Evolutionary conservation across 23 tunicate species (phyloP), one percentile per base, ranked within the genome.

Genomic region (Clavelina lepadiformis): DNA sequence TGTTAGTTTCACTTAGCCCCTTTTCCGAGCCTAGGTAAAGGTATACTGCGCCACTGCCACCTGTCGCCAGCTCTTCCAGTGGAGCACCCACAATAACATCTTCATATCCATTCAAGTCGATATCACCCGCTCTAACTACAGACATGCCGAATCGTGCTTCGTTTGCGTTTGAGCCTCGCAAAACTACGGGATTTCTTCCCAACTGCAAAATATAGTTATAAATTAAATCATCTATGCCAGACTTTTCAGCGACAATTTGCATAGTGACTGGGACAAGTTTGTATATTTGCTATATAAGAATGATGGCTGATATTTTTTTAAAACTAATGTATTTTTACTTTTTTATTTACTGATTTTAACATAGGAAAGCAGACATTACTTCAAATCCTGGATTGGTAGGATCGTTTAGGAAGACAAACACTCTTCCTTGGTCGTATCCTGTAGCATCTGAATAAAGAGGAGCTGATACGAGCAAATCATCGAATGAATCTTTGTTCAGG

Each of bases 401-500:
- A 46, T 61, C 57, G 70, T 63, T 75, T 33, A 75, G 34, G 28
- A 28, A 75, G 29, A 75, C 80, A 75, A 75, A 75, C 44, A 75
- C 80, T 51, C 69, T 49, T 61, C 80, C 80, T 61, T 75, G 71
- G 41, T 75, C 80, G 46, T 61, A 75, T 51, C 80, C 71, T 1
- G 45, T 52, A 25, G 33, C 35, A 37, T 58, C 53, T 41, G 51
- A 55, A 35, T 55, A 55, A 2, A 71, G 76, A 24, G 76, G 76
- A 8, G 76, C 62, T 4, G 76, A 71, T 3, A 71, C 76, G 13
- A 71, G 6, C 30, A 71, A n/a, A 28, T 71, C 76, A 30, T 71
- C 76, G 2, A 3, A 38, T 2, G 18, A 7, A 56, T 71, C 76
- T 2, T 71, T 56, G 32, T 71, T 56, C 31, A 71, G 27, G 35